A percentile compares a stretch with the other conserved stretches of the same genome.
Evolutionary conservation across 2,797 vertebrate genomes (phyloP).

Genomic region (Neopelma chrysocephalum): DNA sequence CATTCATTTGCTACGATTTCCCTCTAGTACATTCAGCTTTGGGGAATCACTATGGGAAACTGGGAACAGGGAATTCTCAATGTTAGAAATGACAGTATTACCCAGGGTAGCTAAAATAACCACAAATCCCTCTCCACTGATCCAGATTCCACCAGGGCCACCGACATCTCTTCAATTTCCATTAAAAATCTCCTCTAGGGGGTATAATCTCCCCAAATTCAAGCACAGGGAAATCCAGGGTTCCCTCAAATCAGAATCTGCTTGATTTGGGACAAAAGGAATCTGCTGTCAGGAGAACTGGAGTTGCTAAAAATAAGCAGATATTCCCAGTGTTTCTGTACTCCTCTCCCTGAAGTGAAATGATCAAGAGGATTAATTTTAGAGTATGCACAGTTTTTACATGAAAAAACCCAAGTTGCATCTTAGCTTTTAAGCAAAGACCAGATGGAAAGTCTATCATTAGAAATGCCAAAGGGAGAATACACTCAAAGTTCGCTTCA

Average conservation of each 20-base stretch:
- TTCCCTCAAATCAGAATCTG: background rate
- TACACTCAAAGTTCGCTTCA: constrained; percentile 37
- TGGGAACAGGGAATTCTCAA: background rate
- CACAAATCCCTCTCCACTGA: background rate
- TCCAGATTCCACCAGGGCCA: background rate
- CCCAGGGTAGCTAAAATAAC: background rate
- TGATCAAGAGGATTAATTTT: constrained; percentile 57
- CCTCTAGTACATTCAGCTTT: background rate
- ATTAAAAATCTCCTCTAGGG: background rate
- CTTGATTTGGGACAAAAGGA: background rate
- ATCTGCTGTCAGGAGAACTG: background rate
- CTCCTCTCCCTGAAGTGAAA: constrained; percentile 41
- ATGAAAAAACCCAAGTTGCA: background rate
- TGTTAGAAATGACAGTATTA: background rate
- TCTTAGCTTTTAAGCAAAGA: constrained; percentile 59
- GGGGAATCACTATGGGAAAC: background rate
- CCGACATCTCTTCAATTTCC: background rate
- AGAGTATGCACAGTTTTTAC: constrained; percentile 30
- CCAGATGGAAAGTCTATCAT: constrained; percentile 69
- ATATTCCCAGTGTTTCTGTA: constrained; percentile 14
- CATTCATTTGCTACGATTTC: constrained; percentile 8
- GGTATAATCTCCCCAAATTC: background rate
- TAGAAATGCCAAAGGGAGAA: constrained; percentile 68
- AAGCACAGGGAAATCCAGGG: background rate
- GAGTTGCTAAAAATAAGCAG: constrained; percentile 38